A percentile compares a stretch with the other conserved stretches of the same genome.
phyloP scores from a whole-genome alignment of 37 sponge, comb jelly and placozoan species.

The Mnemiopsis leidyi region DNA sequence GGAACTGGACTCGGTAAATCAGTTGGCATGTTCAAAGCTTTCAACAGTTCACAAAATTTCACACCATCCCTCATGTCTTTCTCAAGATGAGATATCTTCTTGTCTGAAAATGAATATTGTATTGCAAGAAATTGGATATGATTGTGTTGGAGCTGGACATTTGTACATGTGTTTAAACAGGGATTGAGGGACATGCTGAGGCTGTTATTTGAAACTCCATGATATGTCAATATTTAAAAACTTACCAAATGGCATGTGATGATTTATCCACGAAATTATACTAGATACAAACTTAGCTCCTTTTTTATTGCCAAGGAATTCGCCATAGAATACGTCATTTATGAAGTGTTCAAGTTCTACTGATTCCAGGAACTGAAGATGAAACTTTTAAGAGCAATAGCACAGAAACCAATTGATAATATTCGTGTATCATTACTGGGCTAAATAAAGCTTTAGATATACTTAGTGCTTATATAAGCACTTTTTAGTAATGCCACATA shows the following conservation, averaged over 20 bases:
- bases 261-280: slow-evolving; percentile 16
- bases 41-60: background rate
- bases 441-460: too few species aligned
- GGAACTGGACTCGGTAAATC: background rate
- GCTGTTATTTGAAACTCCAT: too few species aligned
- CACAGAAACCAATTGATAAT: too few species aligned
- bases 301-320: background rate
- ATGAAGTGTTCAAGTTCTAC: background rate
- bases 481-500: too few species aligned
- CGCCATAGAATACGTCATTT: background rate
- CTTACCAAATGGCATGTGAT: slow-evolving; percentile 26
- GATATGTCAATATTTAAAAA: too few species aligned
- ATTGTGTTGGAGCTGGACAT: too few species aligned
- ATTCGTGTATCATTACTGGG: too few species aligned
- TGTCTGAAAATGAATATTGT: background rate
- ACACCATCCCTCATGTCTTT: background rate
- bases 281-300: background rate
- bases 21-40: background rate
- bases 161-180: too few species aligned
- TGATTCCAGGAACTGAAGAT: background rate
- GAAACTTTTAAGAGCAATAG: too few species aligned
- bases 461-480: too few species aligned
- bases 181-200: too few species aligned
- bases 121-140: background rate
- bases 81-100: background rate